Base-by-base conservation (phyloP, 2,113 vertebrate species). In the Bubalus kerabau region DNA sequence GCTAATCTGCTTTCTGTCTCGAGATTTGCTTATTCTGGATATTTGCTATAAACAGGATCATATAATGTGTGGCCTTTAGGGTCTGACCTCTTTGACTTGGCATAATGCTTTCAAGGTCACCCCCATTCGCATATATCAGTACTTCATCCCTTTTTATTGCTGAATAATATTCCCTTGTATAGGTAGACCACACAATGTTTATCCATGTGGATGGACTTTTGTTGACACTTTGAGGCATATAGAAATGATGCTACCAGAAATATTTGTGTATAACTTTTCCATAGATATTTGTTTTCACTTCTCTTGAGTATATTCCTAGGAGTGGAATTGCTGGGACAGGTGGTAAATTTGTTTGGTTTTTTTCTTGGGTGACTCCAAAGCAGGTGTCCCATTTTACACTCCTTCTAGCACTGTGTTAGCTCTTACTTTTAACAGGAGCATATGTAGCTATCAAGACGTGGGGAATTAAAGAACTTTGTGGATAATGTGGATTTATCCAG, bases 111-210 rank as follows among this genome's bases (percentile, higher is more conserved):
- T 28, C 6, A 8, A 9, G 80, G 21, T 43, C 50, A 1, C 52
- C 43, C 1, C 0, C 7, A 30, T 24, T 28, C 1, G 13, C 2
- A 0, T 14, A 4, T 11, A 0, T 60, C 40, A 7, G 17, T 8
- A 5, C 19, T 12, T 2, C 11, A 1, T 71, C n/a, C 64, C 15
- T 56, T 40, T 60, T 81, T 12, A 2, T 5, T 23, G 78, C 54
- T 32, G 16, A 64, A 4, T 59, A 9, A 9, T 23, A 8, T 2
- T 23, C 59, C 8, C 0, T 24, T 3, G 36, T 16, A 4, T 5
- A 19, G 21, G 3, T 15, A 10, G 0, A 17, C 64, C 30, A 2
- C 46, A 2, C 5, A 16, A 0, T 26, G n/a, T 54, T 52, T 48
- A 28, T 32, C 6, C 4, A 1, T 62, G n/a, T 89, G 15, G 10